These are phyloP conservation scores for Battus philenor DNA, from an alignment of 1,140 invertebrate species.

Conservation along the genomic window DNA sequence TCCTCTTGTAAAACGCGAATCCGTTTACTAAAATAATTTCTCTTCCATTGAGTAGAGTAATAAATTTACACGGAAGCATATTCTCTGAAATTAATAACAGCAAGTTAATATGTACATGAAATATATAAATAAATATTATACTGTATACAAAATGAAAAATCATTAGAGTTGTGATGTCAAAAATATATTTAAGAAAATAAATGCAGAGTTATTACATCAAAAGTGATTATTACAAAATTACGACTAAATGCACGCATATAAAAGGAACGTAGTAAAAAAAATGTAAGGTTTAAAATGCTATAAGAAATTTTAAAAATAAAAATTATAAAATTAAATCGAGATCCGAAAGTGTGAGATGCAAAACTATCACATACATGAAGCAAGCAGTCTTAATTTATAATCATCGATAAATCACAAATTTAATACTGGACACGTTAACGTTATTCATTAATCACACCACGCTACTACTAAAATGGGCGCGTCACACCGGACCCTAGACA, in stretches of 20 bases:
- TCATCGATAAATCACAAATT: constrained; percentile 49
- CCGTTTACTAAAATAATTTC: constrained; percentile 24
- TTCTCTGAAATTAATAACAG: no score
- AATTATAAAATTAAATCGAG: constrained; percentile 38
- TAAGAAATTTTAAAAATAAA: no score
- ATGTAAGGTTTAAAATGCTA: constrained; percentile 4
- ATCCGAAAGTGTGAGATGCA: constrained; percentile 46
- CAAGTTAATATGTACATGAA: no score
- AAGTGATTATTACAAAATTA: constrained; percentile 4
- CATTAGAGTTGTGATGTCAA: neutral
- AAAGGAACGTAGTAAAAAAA: neutral
- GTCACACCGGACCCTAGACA: no score
- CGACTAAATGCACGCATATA: constrained; percentile 6
- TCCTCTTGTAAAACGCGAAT: constrained; percentile 32
- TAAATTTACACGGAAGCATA: no score
- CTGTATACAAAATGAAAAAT: neutral
- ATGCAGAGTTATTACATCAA: constrained; percentile 8
- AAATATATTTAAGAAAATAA: constrained; percentile 13
- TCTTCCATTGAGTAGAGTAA: constrained; percentile 28
- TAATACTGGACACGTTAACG: constrained; percentile 59
- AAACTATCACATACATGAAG: constrained; percentile 39
- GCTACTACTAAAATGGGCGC: constrained; percentile 11
- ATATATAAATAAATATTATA: no score
- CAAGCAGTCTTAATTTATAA: constrained; percentile 46
- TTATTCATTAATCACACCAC: constrained; percentile 41